Conservation (phyloP, 2,888 invertebrate genomes). For the Thelaira solivaga region DNA sequence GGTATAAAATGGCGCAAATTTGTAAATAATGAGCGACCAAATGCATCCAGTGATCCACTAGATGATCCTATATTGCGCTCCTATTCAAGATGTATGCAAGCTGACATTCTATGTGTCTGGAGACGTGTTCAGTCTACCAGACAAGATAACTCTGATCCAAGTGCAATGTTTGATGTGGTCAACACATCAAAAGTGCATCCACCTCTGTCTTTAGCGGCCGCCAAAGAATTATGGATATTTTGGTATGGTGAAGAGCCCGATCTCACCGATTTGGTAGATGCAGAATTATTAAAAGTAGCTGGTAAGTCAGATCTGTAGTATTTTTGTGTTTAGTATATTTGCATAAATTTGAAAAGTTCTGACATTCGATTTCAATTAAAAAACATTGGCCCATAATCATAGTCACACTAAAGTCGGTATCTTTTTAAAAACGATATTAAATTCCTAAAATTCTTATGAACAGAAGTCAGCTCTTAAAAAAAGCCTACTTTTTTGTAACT, state of each 20-base stretch:
- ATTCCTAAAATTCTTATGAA: too few relatives aligned
- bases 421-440: too few relatives aligned
- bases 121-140: constrained; percentile 86
- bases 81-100: constrained; percentile 93
- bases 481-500: too few relatives aligned
- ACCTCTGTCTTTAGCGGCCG: constrained; percentile 88
- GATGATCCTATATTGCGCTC: constrained; percentile 94
- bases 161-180: constrained; percentile 78
- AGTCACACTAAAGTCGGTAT: too few relatives aligned
- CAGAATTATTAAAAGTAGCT: constrained; percentile 88
- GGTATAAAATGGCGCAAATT: constrained; percentile 99
- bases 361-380: too few relatives aligned
- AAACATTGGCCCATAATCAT: too few relatives aligned
- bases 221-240: constrained; percentile 99
- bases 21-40: constrained; percentile 85
- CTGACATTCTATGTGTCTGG: constrained; percentile 99
- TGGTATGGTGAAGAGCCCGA: constrained; percentile 99
- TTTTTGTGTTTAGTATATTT: background rate
- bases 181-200: constrained; percentile 81
- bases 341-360: too few relatives aligned
- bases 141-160: constrained; percentile 78
- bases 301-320: constrained; percentile 79
- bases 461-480: too few relatives aligned
- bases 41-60: constrained; percentile 82
- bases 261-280: constrained; percentile 88